Conservation (phyloP, 1,140 invertebrate genomes). For the Apis laboriosa region DNA sequence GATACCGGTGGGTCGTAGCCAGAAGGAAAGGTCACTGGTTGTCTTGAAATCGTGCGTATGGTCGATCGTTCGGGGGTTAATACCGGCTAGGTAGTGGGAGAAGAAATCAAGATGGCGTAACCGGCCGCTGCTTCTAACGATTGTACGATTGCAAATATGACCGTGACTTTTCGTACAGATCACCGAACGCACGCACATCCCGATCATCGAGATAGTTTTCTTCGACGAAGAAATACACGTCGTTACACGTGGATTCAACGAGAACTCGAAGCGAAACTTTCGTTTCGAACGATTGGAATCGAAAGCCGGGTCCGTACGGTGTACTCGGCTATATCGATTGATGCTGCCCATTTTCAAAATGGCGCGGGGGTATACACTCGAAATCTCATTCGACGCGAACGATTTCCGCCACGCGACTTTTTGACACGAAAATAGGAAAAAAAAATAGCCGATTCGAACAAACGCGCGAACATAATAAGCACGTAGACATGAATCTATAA, state of each 20-base stretch:
- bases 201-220: neutral
- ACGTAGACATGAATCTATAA: neutral
- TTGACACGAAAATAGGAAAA: neutral
- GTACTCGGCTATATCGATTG: conserved; percentile 73
- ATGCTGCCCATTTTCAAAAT: conserved; percentile 77
- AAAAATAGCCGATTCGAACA: neutral
- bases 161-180: neutral
- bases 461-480: neutral
- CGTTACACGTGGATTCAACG: too few relatives aligned
- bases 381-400: conserved; percentile 38
- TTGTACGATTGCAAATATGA: conserved; percentile 34
- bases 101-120: conserved; percentile 70
- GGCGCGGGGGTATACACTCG: conserved; percentile 68
- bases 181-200: too few relatives aligned
- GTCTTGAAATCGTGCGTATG: conserved; percentile 52
- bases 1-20: conserved; percentile 29
- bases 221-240: too few relatives aligned
- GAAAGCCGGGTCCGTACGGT: conserved; percentile 52
- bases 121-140: conserved; percentile 52
- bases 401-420: neutral
- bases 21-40: conserved; percentile 59
- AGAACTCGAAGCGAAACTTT: neutral
- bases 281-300: neutral
- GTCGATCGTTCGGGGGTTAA: conserved; percentile 62
- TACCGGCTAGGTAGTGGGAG: conserved; percentile 55